Conservation (phyloP, 35 echinoderm and acorn worm genomes). For the Acanthaster planci region DNA sequence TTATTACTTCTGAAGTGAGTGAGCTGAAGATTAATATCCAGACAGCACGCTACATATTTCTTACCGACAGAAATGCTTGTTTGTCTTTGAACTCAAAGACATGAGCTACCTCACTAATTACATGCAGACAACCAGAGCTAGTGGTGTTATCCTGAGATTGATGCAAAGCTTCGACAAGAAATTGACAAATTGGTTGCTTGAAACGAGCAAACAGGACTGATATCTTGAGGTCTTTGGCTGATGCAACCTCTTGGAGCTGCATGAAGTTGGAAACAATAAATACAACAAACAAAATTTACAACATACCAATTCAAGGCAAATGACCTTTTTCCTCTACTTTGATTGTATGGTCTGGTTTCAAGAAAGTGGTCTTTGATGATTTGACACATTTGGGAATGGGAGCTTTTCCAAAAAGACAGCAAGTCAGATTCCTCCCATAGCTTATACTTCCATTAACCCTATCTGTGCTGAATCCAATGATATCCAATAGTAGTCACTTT, state of each 20-base stretch:
- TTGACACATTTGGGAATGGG: too few species aligned
- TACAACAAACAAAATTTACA: too few species aligned
- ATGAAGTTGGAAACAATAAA: constrained; percentile 1
- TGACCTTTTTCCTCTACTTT: too few species aligned
- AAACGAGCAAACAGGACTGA: constrained; percentile 67
- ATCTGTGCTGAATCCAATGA: too few species aligned
- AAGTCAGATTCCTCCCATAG: too few species aligned
- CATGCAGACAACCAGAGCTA: constrained; percentile 38
- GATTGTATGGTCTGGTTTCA: too few species aligned
- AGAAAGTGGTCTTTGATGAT: too few species aligned
- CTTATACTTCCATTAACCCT: too few species aligned
- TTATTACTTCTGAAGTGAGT: neutral
- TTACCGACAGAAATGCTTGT: constrained; percentile 76
- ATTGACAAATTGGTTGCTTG: constrained; percentile 91
- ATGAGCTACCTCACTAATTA: constrained; percentile 54
- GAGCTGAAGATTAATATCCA: neutral
- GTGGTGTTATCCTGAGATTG: constrained; percentile 49
- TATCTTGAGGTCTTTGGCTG: constrained; percentile 53
- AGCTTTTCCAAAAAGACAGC: too few species aligned
- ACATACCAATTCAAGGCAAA: too few species aligned
- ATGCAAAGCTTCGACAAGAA: constrained; percentile 82
- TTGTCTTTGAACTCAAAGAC: constrained; percentile 72
- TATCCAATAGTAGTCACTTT: too few species aligned
- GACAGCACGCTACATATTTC: neutral
- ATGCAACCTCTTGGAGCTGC: constrained; percentile 82